These are phyloP conservation scores for Hippocampus mohnikei DNA, from an alignment of 2,113 vertebrate genomes.

Conservation along the genomic window DNA sequence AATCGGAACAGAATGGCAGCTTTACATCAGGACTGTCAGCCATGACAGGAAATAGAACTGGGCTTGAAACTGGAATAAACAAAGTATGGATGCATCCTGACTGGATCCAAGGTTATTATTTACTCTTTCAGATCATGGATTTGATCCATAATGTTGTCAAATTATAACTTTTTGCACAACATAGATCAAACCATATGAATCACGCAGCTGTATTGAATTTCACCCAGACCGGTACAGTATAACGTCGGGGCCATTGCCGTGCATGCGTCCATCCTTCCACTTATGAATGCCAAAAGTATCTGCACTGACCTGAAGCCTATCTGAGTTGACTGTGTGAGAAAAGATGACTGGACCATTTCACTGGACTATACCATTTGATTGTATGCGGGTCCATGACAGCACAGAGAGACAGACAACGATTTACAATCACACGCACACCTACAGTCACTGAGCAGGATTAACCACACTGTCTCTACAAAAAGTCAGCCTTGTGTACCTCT, in stretches of 20 bases:
- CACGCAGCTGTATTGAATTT: background rate
- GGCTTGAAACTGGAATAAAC: constrained; percentile 59
- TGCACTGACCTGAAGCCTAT: background rate
- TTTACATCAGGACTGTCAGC: constrained; percentile 63
- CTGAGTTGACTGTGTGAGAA: background rate
- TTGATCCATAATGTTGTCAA: background rate
- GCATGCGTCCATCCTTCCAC: background rate
- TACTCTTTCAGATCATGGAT: constrained; percentile 50
- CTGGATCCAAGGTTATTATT: constrained; percentile 54
- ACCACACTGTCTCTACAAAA: background rate
- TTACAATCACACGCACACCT: background rate
- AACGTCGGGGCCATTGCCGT: background rate
- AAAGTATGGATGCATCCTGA: constrained; percentile 49
- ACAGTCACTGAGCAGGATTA: background rate
- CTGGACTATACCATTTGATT: background rate
- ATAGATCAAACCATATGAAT: background rate
- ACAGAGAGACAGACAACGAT: background rate
- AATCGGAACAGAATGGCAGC: constrained; percentile 75
- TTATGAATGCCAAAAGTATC: background rate
- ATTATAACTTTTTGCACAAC: background rate
- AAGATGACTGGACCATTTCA: background rate
- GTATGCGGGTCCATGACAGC: background rate
- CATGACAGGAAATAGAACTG: constrained; percentile 54
- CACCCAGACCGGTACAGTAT: background rate
- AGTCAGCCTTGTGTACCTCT: too few relatives aligned